phyloP scores from a whole-genome alignment of 2,113 vertebrate species.

The Hippopotamus amphibius region DNA sequence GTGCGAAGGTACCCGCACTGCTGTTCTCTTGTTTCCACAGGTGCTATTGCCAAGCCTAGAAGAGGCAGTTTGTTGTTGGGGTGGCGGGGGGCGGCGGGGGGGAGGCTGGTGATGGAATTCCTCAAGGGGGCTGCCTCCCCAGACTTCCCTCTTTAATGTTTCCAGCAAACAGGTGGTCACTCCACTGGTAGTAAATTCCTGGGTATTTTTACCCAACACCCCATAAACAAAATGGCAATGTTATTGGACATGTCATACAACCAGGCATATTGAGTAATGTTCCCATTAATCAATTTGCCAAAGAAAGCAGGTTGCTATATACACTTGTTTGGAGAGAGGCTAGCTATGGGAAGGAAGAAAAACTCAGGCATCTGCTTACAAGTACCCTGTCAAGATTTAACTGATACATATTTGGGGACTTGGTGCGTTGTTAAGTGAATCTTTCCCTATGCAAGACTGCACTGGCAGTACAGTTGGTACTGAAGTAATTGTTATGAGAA shows the following conservation, averaged over 20 bases:
- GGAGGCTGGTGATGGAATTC: not conserved
- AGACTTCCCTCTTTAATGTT: conserved; percentile 72
- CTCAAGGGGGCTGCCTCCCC: conserved; percentile 49
- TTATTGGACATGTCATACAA: conserved; percentile 78
- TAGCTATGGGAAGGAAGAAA: conserved; percentile 73
- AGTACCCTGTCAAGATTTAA: conserved; percentile 5
- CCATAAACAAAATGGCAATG: conserved; percentile 79
- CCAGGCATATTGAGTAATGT: conserved; percentile 75
- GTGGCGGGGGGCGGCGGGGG: not conserved
- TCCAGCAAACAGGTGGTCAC: conserved; percentile 82
- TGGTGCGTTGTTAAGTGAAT: not conserved
- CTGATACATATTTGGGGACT: not conserved
- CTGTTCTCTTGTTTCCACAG: not conserved
- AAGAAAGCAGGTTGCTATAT: conserved; percentile 78
- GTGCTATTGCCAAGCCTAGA: not conserved
- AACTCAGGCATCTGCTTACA: conserved; percentile 49
- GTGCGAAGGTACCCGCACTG: not conserved
- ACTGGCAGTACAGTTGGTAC: not conserved
- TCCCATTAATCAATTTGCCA: conserved; percentile 79
- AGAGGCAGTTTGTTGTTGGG: not conserved
- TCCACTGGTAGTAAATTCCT: conserved; percentile 82
- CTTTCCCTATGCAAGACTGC: not conserved
- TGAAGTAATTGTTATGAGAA: not conserved
- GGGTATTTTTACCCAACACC: conserved; percentile 85
- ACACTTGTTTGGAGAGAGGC: conserved; percentile 71